These are phyloP conservation scores for Pyxicephalus adspersus DNA, from an alignment of 2,113 vertebrate genomes.

Conservation along the genomic window DNA sequence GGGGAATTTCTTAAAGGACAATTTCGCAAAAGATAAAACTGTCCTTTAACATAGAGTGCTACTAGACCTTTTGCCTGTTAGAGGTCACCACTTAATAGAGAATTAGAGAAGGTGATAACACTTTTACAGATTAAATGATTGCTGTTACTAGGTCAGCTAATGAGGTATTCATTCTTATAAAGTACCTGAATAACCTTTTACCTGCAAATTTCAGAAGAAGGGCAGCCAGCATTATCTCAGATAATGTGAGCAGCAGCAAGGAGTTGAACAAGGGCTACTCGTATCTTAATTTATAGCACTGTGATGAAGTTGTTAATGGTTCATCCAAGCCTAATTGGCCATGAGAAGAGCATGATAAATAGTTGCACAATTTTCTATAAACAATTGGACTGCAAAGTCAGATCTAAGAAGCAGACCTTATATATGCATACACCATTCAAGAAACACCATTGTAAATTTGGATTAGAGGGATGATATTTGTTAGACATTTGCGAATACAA, in stretches of 20 bases:
- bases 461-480: no score
- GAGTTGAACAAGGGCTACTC: conserved; percentile 6
- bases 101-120: conserved; percentile 9
- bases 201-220: conserved; percentile 32
- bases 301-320: not conserved
- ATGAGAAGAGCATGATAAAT: conserved; percentile 19
- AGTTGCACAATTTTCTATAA: not conserved
- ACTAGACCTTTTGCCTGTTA: not conserved
- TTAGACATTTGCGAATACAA: no score
- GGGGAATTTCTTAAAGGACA: no score
- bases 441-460: no score
- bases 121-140: conserved; percentile 31
- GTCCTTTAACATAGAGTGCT: not conserved
- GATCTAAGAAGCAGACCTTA: not conserved
- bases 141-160: conserved; percentile 35
- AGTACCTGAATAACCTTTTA: conserved; percentile 45
- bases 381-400: conserved; percentile 11
- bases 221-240: conserved; percentile 24
- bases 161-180: conserved; percentile 45
- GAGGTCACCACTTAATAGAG: not conserved
- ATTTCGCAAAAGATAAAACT: not conserved
- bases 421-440: no score
- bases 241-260: conserved; percentile 15
- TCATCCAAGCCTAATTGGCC: conserved; percentile 36
- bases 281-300: conserved; percentile 26